Evolutionary conservation across 2,113 vertebrate species (phyloP), one percentile per base, ranked within the genome.

Genomic region (Centrocercus urophasianus): DNA sequence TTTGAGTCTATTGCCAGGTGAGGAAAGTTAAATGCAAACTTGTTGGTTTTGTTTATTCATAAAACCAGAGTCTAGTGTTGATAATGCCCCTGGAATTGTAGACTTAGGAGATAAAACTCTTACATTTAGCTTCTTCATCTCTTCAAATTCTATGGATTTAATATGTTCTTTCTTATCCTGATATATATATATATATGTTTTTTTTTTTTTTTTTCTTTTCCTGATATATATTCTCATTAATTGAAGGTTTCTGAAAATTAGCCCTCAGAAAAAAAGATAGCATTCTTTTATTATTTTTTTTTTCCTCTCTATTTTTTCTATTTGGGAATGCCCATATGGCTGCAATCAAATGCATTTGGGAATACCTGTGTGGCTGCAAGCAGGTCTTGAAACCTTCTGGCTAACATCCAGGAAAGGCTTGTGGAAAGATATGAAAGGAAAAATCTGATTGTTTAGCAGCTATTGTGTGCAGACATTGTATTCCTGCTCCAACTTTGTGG

Each of bases 101-200:
- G n/a, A 65, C 4, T 36, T 64, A 52, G 38, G 21, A 43, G 63
- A 52, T 52, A 13, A 81, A 65, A 32, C 5, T 13, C 12, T 67
- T 86, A 13, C 43, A 67, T 64, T 56, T n/a, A 69, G 21, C 22
- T 17, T 28, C 71, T 70, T 70, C 70, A 30, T 13, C 8, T 71
- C 11, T 65, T 81, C 1, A 16, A 86, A 38, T 45, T n/a, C 25
- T 57, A 50, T 3, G 79, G 32, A 87, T 60, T 82, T 47, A 67
- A 84, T 16, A 28, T 38, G 22, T 24, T 13, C 4, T 87, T 89
- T 76, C 9, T 36, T 89, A 16, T 50, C 3, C 14, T 42, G 21
- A 14, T 56, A 52, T 1, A 38, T 0, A 1, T 42, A 42, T 42
- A 42, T 42, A 42, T 6, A 16, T 6, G 6, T 16, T 3, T 34